These are phyloP conservation scores for Neopipo cinnamomea DNA, from an alignment of 2,113 vertebrate species.

Conservation along the genomic window DNA sequence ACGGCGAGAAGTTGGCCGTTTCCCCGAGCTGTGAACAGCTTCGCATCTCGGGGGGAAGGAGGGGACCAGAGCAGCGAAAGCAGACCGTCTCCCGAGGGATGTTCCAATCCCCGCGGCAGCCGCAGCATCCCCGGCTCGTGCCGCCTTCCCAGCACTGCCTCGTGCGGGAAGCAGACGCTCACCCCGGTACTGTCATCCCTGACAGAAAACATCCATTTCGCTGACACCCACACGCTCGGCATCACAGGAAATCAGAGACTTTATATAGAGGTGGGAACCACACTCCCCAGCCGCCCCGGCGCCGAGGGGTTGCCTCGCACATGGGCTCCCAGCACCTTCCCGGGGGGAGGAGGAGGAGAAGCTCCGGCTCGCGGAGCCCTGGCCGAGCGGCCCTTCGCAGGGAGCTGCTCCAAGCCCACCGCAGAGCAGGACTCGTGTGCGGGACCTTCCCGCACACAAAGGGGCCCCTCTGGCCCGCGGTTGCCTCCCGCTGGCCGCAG, in stretches of 20 bases:
- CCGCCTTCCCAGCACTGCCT: not conserved
- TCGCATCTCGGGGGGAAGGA: not conserved
- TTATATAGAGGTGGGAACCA: constrained; percentile 24
- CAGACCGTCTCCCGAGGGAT: not conserved
- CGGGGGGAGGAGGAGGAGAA: not conserved
- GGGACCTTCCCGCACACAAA: rapidly evolving
- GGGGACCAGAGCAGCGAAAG: not conserved
- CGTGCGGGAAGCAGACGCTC: not conserved
- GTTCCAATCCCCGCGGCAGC: rapidly evolving
- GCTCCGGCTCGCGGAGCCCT: rapidly evolving
- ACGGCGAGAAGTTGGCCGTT: rapidly evolving
- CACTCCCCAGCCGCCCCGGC: not conserved
- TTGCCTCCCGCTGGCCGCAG: not conserved
- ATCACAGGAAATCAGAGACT: not conserved
- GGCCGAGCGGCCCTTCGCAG: too few relatives aligned
- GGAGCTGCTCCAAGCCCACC: not conserved
- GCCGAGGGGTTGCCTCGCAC: constrained; percentile 11
- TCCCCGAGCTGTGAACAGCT: not conserved
- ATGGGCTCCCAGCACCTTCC: not conserved
- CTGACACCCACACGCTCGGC: not conserved
- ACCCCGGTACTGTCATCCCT: not conserved
- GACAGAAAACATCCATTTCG: constrained; percentile 1
- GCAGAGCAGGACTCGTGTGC: rapidly evolving
- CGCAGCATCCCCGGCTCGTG: not conserved
- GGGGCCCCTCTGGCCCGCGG: not conserved